Evolutionary conservation across 64 coral and sea anemone species (phyloP).

Genomic region (Orbicella faveolata): DNA sequence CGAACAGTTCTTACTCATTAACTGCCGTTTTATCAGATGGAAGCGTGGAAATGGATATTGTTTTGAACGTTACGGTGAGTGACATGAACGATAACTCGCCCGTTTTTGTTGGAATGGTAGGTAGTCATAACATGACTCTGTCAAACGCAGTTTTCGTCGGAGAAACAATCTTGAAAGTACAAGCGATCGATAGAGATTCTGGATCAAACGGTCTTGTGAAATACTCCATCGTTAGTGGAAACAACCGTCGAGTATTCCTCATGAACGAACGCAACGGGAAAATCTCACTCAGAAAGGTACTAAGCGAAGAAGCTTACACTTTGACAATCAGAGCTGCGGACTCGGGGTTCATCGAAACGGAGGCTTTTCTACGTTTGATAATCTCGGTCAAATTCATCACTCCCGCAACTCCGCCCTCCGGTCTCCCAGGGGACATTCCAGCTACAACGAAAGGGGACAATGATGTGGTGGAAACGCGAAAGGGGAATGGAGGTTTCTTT

Average conservation of each 20-base stretch:
- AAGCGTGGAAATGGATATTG: not conserved
- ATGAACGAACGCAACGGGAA: constrained; percentile 55
- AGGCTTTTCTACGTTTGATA: constrained; percentile 42
- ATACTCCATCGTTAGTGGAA: constrained; percentile 70
- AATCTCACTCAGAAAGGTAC: constrained; percentile 56
- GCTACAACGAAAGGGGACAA: constrained; percentile 11
- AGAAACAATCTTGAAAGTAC: constrained; percentile 60
- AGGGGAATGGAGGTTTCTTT: constrained; percentile 30
- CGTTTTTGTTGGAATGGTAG: constrained; percentile 69
- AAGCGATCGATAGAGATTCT: constrained; percentile 64
- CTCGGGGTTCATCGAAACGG: constrained; percentile 32
- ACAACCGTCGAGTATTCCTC: constrained; percentile 58
- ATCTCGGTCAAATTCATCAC: constrained; percentile 13
- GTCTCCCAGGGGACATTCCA: not conserved
- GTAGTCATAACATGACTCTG: constrained; percentile 48
- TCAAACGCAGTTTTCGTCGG: constrained; percentile 58
- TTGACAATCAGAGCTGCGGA: constrained; percentile 76
- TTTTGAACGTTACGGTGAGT: constrained; percentile 44
- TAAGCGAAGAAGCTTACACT: constrained; percentile 45
- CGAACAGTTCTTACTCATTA: constrained; percentile 20
- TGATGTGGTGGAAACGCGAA: constrained; percentile 7
- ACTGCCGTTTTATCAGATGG: constrained; percentile 68
- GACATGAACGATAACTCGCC: constrained; percentile 85
- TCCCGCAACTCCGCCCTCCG: not conserved
- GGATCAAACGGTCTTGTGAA: constrained; percentile 63